Conservation (phyloP, 1,140 invertebrate genomes). For the Zaprionus camerounensis region DNA sequence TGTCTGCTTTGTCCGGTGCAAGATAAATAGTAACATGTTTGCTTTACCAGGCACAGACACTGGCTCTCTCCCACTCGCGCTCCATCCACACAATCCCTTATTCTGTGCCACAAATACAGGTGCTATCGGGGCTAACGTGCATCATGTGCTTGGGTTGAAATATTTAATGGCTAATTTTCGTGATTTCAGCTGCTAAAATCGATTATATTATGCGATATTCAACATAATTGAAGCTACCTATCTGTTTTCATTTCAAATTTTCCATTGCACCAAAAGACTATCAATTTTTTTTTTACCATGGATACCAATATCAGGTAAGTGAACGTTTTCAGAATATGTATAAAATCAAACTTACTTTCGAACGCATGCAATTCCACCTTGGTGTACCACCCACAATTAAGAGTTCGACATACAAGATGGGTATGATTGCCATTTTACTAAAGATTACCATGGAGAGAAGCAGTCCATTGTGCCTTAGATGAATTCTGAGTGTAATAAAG, state of each 20-base stretch:
- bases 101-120: constrained; percentile 17
- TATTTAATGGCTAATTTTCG: constrained; percentile 63
- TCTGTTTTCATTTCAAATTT: constrained; percentile 8
- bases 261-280: constrained; percentile 7
- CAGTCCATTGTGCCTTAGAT: no score
- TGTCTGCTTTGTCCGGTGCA: constrained; percentile 52
- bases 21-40: constrained; percentile 81
- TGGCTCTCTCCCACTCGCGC: background rate
- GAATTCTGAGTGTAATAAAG: no score
- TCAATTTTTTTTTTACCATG: constrained; percentile 37
- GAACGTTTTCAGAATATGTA: no score
- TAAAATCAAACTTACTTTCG: no score
- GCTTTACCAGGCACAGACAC: constrained; percentile 21
- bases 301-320: constrained; percentile 21
- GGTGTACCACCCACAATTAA: no score
- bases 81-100: background rate
- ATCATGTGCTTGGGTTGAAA: constrained; percentile 57
- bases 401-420: no score
- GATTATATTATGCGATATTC: constrained; percentile 31
- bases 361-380: no score
- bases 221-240: constrained; percentile 17
- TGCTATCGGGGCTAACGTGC: constrained; percentile 51
- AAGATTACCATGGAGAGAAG: no score
- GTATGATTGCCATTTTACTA: no score
- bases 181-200: constrained; percentile 24